These are phyloP conservation scores for Calliphora vomitoria DNA, from an alignment of 2,888 invertebrate genomes.

Conservation along the genomic window DNA sequence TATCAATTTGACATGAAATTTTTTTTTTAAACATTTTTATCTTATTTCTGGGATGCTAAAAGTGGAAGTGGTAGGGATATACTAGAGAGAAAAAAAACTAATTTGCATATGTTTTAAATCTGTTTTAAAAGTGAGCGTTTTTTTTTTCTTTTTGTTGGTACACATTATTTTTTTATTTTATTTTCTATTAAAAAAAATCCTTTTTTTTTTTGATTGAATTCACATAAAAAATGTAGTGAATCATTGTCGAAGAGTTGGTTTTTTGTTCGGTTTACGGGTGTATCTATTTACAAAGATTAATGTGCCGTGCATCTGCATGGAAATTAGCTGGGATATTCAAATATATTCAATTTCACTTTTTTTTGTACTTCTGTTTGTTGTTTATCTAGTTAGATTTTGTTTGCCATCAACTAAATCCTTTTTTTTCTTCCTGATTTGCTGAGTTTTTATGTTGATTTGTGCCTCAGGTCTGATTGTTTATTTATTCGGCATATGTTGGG, in stretches of 20 bases:
- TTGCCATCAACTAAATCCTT: constrained; percentile 72
- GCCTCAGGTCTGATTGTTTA: constrained; percentile 61
- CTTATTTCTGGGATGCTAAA: constrained; percentile 1
- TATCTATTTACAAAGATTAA: constrained; percentile 83
- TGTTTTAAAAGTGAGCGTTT: constrained; percentile 65
- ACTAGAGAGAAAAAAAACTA: constrained; percentile 60
- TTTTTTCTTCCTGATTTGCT: constrained; percentile 66
- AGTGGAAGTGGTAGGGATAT: constrained; percentile 64
- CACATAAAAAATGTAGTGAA: constrained; percentile 55
- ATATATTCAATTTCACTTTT: constrained; percentile 76
- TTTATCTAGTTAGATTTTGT: constrained; percentile 49
- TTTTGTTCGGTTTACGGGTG: constrained; percentile 55
- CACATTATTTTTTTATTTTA: constrained; percentile 61
- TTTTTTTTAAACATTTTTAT: too few species aligned
- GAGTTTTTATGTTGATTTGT: constrained; percentile 24
- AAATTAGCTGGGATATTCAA: constrained; percentile 81
- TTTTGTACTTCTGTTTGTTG: background rate
- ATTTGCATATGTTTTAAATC: constrained; percentile 72
- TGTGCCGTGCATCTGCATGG: constrained; percentile 81
- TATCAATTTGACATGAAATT: constrained; percentile 70
- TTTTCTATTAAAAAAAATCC: constrained; percentile 58
- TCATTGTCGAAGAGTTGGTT: constrained; percentile 70
- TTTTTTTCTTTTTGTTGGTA: background rate
- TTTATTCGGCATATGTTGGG: constrained; percentile 54
- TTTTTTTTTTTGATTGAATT: constrained; percentile 70